Evolutionary conservation across 2,113 vertebrate genomes (phyloP).

Genomic region (Edolisoma coerulescens): DNA sequence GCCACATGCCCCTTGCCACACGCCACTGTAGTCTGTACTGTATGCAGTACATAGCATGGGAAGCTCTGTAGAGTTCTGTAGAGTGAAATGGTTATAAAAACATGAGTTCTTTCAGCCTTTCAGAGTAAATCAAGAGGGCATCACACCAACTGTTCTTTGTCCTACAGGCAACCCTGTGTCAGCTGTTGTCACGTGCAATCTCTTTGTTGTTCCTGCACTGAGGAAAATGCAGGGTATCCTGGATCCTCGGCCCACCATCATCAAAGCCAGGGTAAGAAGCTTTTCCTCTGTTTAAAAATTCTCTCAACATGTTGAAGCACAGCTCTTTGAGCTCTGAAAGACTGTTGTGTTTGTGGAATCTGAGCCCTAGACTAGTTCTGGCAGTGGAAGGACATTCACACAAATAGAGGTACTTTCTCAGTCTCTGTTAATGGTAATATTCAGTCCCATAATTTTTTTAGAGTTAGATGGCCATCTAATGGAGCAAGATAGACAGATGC

Average conservation of each 20-base stretch:
- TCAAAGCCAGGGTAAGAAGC: constrained; percentile 95
- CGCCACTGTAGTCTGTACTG: background rate
- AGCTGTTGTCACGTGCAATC: constrained; percentile 98
- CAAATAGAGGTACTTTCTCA: background rate
- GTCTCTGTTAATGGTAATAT: background rate
- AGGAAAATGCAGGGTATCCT: constrained; percentile 99
- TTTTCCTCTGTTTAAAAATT: background rate
- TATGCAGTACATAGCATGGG: background rate
- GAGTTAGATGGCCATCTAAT: background rate
- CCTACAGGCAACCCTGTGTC: constrained; percentile 95
- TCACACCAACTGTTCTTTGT: constrained; percentile 15
- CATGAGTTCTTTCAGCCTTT: background rate
- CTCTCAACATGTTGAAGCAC: background rate
- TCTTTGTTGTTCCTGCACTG: constrained; percentile 98
- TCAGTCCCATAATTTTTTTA: background rate
- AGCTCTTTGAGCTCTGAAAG: background rate
- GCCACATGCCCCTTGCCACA: background rate
- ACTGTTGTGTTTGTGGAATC: background rate
- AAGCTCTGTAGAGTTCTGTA: background rate
- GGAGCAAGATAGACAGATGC: background rate
- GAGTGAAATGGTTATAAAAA: background rate
- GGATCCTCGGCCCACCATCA: constrained; percentile 98
- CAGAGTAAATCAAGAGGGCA: background rate
- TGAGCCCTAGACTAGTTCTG: background rate
- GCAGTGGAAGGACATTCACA: background rate